phyloP scores from a whole-genome alignment of 2,888 invertebrate species.

The Salpingus planirostris region DNA sequence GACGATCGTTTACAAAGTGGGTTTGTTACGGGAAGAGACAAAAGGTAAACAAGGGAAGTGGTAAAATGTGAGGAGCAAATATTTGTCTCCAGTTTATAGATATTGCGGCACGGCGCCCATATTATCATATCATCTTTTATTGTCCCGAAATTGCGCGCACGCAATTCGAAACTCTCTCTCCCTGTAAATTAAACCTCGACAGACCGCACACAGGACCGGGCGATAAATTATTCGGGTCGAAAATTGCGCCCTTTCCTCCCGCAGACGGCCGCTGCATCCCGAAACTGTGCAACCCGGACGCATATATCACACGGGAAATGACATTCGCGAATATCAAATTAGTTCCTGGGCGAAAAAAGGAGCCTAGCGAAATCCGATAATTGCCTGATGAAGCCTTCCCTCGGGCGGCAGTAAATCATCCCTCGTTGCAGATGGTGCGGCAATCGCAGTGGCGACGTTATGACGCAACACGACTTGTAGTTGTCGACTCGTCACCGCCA shows the following conservation, averaged over 20 bases:
- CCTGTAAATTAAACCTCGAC: too few relatives aligned
- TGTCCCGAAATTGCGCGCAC: neutral
- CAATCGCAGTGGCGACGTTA: neutral
- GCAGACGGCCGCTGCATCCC: too few relatives aligned
- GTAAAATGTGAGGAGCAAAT: constrained; percentile 18
- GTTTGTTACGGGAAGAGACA: constrained; percentile 19
- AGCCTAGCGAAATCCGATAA: neutral
- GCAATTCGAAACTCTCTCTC: neutral
- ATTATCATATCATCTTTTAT: constrained; percentile 2
- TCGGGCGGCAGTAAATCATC: neutral
- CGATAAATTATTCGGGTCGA: neutral
- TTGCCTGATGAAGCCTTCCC: neutral
- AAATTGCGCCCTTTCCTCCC: neutral
- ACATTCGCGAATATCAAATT: too few relatives aligned
- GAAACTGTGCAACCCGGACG: too few relatives aligned
- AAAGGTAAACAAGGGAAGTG: constrained; percentile 25
- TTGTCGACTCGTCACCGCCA: neutral
- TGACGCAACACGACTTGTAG: neutral
- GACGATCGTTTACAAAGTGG: constrained; percentile 24
- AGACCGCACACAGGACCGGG: neutral
- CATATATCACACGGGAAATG: too few relatives aligned
- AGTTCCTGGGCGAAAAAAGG: too few relatives aligned
- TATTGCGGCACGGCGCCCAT: constrained; percentile 3
- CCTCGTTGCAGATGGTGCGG: neutral
- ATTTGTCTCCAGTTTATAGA: constrained; percentile 13